Conservation (phyloP, 2,888 invertebrate species). For the Cryptocephalus primarius region DNA sequence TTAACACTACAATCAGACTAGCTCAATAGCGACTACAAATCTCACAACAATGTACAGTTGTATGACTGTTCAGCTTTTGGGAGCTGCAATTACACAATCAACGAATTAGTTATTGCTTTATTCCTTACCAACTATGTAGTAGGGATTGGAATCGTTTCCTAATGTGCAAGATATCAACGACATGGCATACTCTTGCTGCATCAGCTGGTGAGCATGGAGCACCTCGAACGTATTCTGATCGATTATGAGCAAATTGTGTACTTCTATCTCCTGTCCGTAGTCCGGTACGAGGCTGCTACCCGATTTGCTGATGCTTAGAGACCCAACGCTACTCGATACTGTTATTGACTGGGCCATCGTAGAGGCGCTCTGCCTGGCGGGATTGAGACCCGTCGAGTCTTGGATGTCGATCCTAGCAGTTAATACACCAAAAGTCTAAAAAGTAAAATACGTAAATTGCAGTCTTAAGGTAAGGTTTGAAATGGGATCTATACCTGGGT, state of each 20-base stretch:
- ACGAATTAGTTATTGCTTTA: background rate
- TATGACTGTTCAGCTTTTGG: no score
- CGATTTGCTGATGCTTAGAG: constrained; percentile 39
- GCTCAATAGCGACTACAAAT: no score
- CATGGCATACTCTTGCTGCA: constrained; percentile 82
- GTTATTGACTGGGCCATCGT: constrained; percentile 59
- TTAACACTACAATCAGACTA: no score
- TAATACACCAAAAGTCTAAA: constrained; percentile 84
- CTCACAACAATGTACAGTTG: no score
- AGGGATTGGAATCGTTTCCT: constrained; percentile 83
- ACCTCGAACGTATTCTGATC: constrained; percentile 98
- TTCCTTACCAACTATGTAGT: constrained; percentile 74
- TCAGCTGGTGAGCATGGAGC: constrained; percentile 86
- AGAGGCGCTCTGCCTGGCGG: constrained; percentile 62
- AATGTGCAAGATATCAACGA: constrained; percentile 83
- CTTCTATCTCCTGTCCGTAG: constrained; percentile 75
- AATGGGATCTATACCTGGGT: constrained; percentile 49
- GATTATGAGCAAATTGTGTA: constrained; percentile 80
- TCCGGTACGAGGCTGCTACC: constrained; percentile 37
- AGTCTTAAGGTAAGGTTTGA: background rate
- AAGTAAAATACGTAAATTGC: constrained; percentile 3
- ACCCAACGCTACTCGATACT: constrained; percentile 43
- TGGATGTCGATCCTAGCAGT: constrained; percentile 83
- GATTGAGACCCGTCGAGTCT: constrained; percentile 60
- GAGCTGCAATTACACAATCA: background rate